Percentiles rank a stretch among this genome's conserved stretches.
These are phyloP conservation scores for Plagodis dolabraria DNA, from an alignment of 2,888 invertebrate species.

Conservation along the genomic window DNA sequence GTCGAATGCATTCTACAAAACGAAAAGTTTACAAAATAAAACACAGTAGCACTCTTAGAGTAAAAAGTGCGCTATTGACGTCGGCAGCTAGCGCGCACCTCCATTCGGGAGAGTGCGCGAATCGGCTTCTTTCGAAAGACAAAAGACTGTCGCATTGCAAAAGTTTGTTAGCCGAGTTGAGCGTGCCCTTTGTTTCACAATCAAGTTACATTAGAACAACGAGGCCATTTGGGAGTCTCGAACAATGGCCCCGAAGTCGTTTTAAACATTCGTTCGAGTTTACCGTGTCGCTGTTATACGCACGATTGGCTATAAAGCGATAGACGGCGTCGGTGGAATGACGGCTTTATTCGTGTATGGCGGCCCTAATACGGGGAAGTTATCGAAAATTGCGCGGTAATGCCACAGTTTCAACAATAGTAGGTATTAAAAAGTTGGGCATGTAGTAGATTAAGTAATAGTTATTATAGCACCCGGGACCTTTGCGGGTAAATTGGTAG, in stretches of 20 bases:
- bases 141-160: constrained; percentile 69
- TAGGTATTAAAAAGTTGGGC: constrained; percentile 8
- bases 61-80: constrained; percentile 16
- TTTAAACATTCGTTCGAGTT: constrained; percentile 62
- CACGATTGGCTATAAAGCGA: constrained; percentile 67
- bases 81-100: constrained; percentile 2
- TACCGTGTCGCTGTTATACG: constrained; percentile 64
- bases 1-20: constrained; percentile 6
- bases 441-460: constrained; percentile 18
- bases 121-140: constrained; percentile 62
- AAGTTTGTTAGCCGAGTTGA: constrained; percentile 60
- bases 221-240: constrained; percentile 55
- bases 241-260: constrained; percentile 67
- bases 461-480: constrained; percentile 24
- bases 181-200: constrained; percentile 68
- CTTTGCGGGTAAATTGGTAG: constrained; percentile 30
- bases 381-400: constrained; percentile 40
- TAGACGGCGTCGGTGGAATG: constrained; percentile 45
- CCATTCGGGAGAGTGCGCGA: constrained; percentile 44
- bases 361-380: constrained; percentile 38
- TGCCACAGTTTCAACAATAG: constrained; percentile 12
- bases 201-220: constrained; percentile 69
- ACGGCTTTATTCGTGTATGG: constrained; percentile 41
- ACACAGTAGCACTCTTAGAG: constrained; percentile 5
- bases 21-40: constrained; percentile 3